These are phyloP conservation scores for Halictus rubicundus DNA, from an alignment of 1,140 invertebrate genomes.

Conservation along the genomic window DNA sequence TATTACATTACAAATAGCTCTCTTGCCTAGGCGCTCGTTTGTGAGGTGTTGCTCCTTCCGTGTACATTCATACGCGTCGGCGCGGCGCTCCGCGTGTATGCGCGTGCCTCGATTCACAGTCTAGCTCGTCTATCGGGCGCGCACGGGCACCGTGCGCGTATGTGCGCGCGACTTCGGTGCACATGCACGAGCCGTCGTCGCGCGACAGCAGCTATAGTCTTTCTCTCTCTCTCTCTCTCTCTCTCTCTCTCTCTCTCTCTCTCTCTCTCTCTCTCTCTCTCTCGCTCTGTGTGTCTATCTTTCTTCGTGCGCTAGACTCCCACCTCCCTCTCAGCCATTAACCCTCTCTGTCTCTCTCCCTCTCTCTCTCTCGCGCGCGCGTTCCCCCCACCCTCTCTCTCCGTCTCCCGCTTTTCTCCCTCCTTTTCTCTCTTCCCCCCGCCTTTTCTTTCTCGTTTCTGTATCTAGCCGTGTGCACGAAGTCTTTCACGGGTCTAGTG, in stretches of 20 bases:
- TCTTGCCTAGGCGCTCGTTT: conserved; percentile 71
- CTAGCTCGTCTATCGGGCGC: no score
- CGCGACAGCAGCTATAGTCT: conserved; percentile 51
- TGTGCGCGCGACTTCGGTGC: conserved; percentile 35
- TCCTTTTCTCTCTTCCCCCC: background rate
- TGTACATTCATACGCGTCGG: conserved; percentile 30
- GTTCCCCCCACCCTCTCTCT: background rate
- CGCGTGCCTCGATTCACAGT: conserved; percentile 16
- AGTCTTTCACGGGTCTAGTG: background rate
- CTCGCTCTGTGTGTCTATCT: background rate
- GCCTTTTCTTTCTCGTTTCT: conserved; percentile 24
- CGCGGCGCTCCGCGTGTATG: conserved; percentile 13
- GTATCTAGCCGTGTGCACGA: conserved; percentile 12
- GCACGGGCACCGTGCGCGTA: conserved; percentile 16
- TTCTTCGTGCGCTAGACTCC: no score
- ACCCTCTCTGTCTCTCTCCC: background rate
- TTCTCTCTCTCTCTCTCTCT: conserved; percentile 11
- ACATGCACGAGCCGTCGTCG: conserved; percentile 53
- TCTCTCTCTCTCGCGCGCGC: conserved; percentile 9
- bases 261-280: background rate
- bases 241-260: background rate
- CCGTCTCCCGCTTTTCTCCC: background rate
- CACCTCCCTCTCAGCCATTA: no score
- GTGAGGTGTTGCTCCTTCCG: conserved; percentile 60
- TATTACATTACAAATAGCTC: conserved; percentile 77